Evolutionary conservation across 2,888 invertebrate genomes (phyloP), one percentile per base, ranked within the genome.

Genomic region (Hoplodrina blanda): DNA sequence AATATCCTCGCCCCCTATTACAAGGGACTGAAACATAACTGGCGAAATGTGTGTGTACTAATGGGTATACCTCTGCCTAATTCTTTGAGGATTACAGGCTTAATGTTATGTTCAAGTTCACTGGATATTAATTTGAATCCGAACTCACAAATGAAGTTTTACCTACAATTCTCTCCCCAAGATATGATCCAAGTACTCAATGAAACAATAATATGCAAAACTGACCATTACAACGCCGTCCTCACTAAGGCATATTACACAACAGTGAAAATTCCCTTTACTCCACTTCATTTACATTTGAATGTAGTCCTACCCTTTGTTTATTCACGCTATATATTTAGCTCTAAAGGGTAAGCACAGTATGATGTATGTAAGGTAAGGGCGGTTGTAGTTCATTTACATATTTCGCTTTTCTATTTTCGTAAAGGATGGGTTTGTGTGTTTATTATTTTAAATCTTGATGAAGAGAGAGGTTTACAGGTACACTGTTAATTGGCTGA

Each of bases 231-330:
- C 59, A n/a, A 6, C 15, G 53, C 17, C 49, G 46, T 11, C 17
- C 15, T 50, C 65, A 62, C 63, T 63, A 73, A 70, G 52, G 62
- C 52, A 55, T 63, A 73, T 80, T 77, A 76, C 73, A 67, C 49
- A 63, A 81, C 85, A 73, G 84, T 78, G 73, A 73, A 73, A 78
- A 75, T 59, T 60, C 63, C 56, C 63, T 63, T 64, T 62, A 49
- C 44, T 63, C 44, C 66, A 25, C 46, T 69, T 82, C 78, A 87
- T 87, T 87, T 84, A 75, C 86, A 87, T 87, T 77, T 87, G 83
- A 87, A 86, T 86, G 76, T 74, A 64, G 63, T 46, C 69, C 70
- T 61, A 57, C 49, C 80, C 73, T 82, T 87, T 86, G 87, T 87
- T 85, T 85, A 82, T 84, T 72, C 69, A 65, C 61, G 63, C 55